Evolutionary conservation across 1,140 invertebrate genomes (phyloP).

Genomic region (Drosophila serrata): DNA sequence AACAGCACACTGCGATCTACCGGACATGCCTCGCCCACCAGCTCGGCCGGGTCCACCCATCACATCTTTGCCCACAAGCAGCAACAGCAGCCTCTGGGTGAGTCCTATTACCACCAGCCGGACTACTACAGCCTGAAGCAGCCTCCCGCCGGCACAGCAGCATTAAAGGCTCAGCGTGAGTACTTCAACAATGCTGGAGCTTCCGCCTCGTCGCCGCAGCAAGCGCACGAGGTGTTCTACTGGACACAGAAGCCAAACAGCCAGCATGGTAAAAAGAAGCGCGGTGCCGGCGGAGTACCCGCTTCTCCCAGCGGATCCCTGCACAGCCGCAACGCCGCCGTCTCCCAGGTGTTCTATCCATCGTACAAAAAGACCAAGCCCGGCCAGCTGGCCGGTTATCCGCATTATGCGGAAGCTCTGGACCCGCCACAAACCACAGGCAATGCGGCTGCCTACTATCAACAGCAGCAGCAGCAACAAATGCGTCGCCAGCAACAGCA

Average conservation of each 20-base stretch:
- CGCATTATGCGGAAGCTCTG: constrained; percentile 78
- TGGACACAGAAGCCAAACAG: constrained; percentile 82
- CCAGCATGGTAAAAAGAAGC: constrained; percentile 80
- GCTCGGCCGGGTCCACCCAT: constrained; percentile 82
- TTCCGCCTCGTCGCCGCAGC: constrained; percentile 60
- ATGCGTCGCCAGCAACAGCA: constrained; percentile 63
- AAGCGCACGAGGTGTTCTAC: constrained; percentile 79
- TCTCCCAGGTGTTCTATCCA: constrained; percentile 81
- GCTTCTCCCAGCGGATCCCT: constrained; percentile 78
- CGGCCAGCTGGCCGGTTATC: constrained; percentile 58
- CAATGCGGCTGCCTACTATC: constrained; percentile 65
- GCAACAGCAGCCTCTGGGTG: constrained; percentile 49
- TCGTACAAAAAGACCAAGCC: constrained; percentile 86
- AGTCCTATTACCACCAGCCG: constrained; percentile 79
- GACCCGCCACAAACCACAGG: constrained; percentile 52
- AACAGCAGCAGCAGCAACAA: constrained; percentile 70
- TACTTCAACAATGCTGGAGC: constrained; percentile 71
- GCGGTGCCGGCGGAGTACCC: constrained; percentile 56
- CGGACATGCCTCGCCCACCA: constrained; percentile 80
- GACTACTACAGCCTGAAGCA: constrained; percentile 83
- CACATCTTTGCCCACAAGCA: constrained; percentile 81
- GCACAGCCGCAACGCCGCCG: constrained; percentile 76
- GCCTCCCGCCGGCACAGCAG: constrained; percentile 10
- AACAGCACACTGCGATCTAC: constrained; percentile 72
- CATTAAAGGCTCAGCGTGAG: constrained; percentile 45